Conservation (phyloP, 2,888 invertebrate species). For the Scaptomyza caliginosa region DNA sequence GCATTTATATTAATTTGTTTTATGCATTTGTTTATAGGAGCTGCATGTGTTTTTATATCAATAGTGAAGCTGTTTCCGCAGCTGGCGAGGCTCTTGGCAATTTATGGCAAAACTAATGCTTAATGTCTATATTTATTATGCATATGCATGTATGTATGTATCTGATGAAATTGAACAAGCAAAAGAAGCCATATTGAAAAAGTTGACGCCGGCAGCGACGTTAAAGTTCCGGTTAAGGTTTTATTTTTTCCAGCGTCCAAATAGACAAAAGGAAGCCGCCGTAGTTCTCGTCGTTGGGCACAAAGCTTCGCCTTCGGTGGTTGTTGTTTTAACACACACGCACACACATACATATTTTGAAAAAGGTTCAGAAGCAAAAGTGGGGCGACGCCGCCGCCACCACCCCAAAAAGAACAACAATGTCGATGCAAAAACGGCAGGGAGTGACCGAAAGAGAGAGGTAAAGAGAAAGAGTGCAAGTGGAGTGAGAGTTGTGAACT, state of each 20-base stretch:
- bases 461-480: too few relatives aligned
- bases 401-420: slow-evolving; percentile 55
- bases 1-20: slow-evolving; percentile 13
- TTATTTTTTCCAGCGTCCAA: slow-evolving; percentile 49
- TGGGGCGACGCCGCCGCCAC: slow-evolving; percentile 65
- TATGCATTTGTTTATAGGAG: slow-evolving; percentile 16
- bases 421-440: slow-evolving; percentile 36
- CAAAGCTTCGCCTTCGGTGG: slow-evolving; percentile 69
- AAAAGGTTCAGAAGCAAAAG: slow-evolving; percentile 47
- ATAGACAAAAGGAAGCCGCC: slow-evolving; percentile 75
- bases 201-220: slow-evolving; percentile 45
- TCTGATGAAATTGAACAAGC: slow-evolving; percentile 45
- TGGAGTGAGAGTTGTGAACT: slow-evolving; percentile 34
- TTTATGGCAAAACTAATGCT: slow-evolving; percentile 20
- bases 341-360: slow-evolving; percentile 25
- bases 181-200: slow-evolving; percentile 75
- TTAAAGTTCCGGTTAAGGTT: slow-evolving; percentile 66
- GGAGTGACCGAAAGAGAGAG: slow-evolving; percentile 45
- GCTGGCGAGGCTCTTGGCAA: slow-evolving; percentile 16
- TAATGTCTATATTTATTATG: slow-evolving; percentile 24
- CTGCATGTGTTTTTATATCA: background rate
- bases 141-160: too few relatives aligned
- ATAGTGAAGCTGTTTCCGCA: slow-evolving; percentile 15
- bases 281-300: slow-evolving; percentile 33
- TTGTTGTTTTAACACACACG: slow-evolving; percentile 65